phyloP scores from a whole-genome alignment of 2,113 vertebrate species.

The Pyxicephalus adspersus region DNA sequence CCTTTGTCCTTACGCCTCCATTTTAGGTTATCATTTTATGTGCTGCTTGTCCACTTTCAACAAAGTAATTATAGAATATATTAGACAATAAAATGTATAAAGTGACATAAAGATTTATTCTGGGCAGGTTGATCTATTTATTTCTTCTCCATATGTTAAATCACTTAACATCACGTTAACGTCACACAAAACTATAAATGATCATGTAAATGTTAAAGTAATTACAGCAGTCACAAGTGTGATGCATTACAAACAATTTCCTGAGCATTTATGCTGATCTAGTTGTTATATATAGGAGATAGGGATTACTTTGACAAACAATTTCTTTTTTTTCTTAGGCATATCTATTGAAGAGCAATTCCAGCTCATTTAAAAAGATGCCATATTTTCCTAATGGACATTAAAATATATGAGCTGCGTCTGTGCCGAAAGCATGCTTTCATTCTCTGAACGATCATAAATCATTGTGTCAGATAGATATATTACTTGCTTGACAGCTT shows the following conservation, averaged over 20 bases:
- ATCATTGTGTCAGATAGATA: not conserved
- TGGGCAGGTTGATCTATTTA: not conserved
- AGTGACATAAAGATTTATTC: constrained; percentile 3
- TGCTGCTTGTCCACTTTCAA: too few relatives aligned
- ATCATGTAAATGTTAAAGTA: constrained; percentile 17
- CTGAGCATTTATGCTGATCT: not conserved
- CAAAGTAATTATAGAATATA: too few relatives aligned
- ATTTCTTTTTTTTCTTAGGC: not conserved
- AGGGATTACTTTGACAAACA: not conserved
- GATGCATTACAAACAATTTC: not conserved
- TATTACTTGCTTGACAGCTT: not conserved
- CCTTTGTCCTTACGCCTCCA: too few relatives aligned
- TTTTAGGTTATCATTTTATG: too few relatives aligned
- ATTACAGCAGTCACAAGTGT: not conserved
- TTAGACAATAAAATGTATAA: not conserved
- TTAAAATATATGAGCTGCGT: not conserved
- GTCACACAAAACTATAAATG: not conserved
- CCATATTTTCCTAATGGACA: not conserved
- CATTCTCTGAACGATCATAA: not conserved
- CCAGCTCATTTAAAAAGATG: not conserved
- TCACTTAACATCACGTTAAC: not conserved
- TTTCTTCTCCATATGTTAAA: not conserved
- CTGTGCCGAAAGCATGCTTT: not conserved
- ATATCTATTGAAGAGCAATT: not conserved
- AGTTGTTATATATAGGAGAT: not conserved